Evolutionary conservation across 2,113 vertebrate genomes (phyloP), one percentile per base, ranked within the genome.

Genomic region (Phylloscopus trochilus): DNA sequence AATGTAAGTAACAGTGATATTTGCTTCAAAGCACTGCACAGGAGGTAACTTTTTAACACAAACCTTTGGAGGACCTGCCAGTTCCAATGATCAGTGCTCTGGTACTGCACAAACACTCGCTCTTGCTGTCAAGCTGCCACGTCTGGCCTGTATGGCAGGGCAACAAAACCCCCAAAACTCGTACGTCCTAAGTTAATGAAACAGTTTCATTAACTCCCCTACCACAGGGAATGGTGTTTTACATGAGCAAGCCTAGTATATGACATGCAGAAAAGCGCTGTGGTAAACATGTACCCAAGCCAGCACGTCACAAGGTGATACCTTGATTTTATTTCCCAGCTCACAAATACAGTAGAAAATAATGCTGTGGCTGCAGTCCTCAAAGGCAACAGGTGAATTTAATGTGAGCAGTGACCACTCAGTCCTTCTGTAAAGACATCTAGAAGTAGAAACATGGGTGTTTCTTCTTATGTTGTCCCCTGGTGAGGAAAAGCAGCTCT

Each of bases 321-420:
- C 51, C 72, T 92, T 89, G 81, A 82, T 92, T 94, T 77, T 59
- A 55, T 95, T 91, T 91, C 67, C 55, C 56, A 81, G 13, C 17
- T 72, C 87, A 91, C 23, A 74, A 72, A 90, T 52, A 56, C 53
- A 43, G 39, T 47, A 37, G 43, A n/a, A 90, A 92, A 92, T 67
- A 89, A 58, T 81, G 83, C 83, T 87, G 64, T 62, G 74, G 76
- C 33, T 93, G 92, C 92, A 93, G 41, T 66, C 75, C 88, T 83
- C 58, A 46, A 73, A 88, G 79, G 59, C 43, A 91, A 81, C 60
- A 88, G 47, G 64, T 78, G 52, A 92, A 83, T 87, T 68, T 83
- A 80, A 62, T 24, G 28, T 37, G 24, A 88, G 60, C 18, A 37
- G 11, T 35, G 33, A 55, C 46, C 51, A 87, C 66, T 74, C 44